Evolutionary conservation across 1,140 invertebrate genomes (phyloP), one percentile per base, ranked within the genome.

Genomic region (Bombus breviceps): DNA sequence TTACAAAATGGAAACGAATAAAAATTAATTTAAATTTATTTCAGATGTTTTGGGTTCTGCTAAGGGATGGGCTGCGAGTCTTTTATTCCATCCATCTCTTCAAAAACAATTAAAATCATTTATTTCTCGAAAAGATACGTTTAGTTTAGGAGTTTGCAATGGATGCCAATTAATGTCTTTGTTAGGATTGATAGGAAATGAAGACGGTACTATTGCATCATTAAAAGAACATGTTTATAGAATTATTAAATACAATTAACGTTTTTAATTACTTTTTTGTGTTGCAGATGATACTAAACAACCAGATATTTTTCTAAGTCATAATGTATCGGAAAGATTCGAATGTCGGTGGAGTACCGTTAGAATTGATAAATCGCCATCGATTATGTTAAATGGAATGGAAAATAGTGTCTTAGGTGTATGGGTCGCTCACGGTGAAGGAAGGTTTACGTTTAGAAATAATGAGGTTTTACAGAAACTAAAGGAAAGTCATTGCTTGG

Each of bases 391-490:
- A 75, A 94, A 96, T 88, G 98, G 96, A 10, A 99, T 99, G 98
- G 96, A 97, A 82, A 97, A 96, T 13, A 97, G 97, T 8, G 95
- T 97, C 0, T 95, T 99, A 41, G 99, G 99, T 25, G 97, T 99
- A 86, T 99, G 99, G 99, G 96, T 98, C 41, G 98, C 99, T n/a
- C 99, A 99, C 93, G 99, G 98, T 8, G 99, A 99, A 96, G 99
- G 99, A 91, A 96, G 96, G 86, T 97, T 97, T 89, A 96, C 96
- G 4, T 97, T 97, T 87, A 94, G 95, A 18, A 94, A 96, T 28
- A 84, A 95, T 2, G 71, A 93, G 5, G 88, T 98, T 10, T 94
- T 97, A 25, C 88, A 96, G 0, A 93, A 95, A 37, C 84, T 99
- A 5, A 95, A 96, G 39, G 83, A 92, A 13, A 95, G 96, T 81